A percentile compares a stretch with the other conserved stretches of the same genome.
These are phyloP conservation scores for Nomada hirtipes DNA, from an alignment of 2,888 invertebrate species.

Conservation along the genomic window DNA sequence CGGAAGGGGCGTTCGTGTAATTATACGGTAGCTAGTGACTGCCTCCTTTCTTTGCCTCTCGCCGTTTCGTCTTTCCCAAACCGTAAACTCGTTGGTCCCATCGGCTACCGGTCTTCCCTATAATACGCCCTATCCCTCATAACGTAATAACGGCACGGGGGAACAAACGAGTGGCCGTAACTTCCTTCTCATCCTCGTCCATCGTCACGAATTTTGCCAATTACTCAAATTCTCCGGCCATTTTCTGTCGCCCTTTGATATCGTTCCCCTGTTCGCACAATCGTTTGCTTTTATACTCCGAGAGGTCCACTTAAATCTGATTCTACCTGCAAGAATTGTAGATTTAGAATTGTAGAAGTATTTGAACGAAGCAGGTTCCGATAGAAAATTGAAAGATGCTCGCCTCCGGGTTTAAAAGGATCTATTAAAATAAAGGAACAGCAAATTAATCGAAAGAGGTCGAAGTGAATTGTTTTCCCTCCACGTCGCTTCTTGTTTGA, in stretches of 20 bases:
- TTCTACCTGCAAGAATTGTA: neutral
- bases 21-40: conserved; percentile 83
- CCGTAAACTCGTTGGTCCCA: conserved; percentile 81
- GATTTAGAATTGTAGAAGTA: too few relatives aligned
- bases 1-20: conserved; percentile 79
- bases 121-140: conserved; percentile 80
- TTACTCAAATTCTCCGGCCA: conserved; percentile 72
- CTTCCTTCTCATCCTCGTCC: conserved; percentile 54
- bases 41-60: conserved; percentile 58
- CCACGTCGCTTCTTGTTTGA: neutral
- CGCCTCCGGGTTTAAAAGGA: neutral
- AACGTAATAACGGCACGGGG: conserved; percentile 79
- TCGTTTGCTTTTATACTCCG: neutral
- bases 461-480: neutral
- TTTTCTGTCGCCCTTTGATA: conserved; percentile 22
- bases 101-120: conserved; percentile 83
- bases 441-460: neutral
- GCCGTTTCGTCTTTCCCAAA: conserved; percentile 74
- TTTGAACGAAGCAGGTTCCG: too few relatives aligned
- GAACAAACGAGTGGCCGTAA: conserved; percentile 80
- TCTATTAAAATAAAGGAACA: neutral
- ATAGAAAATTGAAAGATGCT: neutral
- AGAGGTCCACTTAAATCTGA: neutral
- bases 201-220: conserved; percentile 67
- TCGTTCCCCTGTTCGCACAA: neutral